A percentile compares a stretch with the other conserved stretches of the same genome.
Evolutionary conservation across 2,888 invertebrate species (phyloP).

Genomic region (Hoplodrina ambigua): DNA sequence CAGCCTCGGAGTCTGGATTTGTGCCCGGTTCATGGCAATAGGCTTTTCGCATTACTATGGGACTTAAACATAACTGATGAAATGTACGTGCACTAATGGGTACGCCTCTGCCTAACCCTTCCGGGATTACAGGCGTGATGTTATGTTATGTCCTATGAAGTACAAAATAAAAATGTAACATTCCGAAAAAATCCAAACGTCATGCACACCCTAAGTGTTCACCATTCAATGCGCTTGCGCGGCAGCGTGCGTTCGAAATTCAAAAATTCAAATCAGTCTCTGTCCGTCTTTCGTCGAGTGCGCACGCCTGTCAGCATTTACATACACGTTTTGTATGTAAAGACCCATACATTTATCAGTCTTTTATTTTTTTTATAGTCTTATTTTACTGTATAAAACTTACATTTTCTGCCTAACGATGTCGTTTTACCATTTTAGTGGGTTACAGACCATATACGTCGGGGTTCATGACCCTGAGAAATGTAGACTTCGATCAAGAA

Average conservation of each 20-base stretch:
- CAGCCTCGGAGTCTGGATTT: too few relatives aligned
- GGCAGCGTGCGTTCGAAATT: conserved; percentile 73
- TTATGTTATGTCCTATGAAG: too few relatives aligned
- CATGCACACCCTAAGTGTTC: conserved; percentile 76
- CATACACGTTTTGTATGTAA: conserved; percentile 78
- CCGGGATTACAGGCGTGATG: too few relatives aligned
- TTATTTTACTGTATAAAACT: conserved; percentile 78
- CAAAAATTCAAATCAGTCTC: conserved; percentile 89
- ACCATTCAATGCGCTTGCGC: conserved; percentile 85
- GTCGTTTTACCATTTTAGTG: conserved; percentile 79
- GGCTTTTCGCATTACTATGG: too few relatives aligned
- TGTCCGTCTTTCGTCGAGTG: conserved; percentile 76
- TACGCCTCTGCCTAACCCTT: too few relatives aligned
- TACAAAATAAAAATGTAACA: neutral
- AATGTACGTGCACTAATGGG: too few relatives aligned
- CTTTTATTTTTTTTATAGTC: conserved; percentile 58
- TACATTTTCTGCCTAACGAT: conserved; percentile 83
- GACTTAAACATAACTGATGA: too few relatives aligned
- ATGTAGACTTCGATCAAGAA: conserved; percentile 65
- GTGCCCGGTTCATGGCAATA: too few relatives aligned
- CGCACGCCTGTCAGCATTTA: conserved; percentile 83
- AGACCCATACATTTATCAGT: conserved; percentile 74
- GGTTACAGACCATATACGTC: conserved; percentile 62
- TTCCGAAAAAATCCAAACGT: conserved; percentile 26
- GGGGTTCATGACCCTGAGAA: conserved; percentile 63